Evolutionary conservation across 2,113 vertebrate species (phyloP).

Genomic region (Daboia siamensis): DNA sequence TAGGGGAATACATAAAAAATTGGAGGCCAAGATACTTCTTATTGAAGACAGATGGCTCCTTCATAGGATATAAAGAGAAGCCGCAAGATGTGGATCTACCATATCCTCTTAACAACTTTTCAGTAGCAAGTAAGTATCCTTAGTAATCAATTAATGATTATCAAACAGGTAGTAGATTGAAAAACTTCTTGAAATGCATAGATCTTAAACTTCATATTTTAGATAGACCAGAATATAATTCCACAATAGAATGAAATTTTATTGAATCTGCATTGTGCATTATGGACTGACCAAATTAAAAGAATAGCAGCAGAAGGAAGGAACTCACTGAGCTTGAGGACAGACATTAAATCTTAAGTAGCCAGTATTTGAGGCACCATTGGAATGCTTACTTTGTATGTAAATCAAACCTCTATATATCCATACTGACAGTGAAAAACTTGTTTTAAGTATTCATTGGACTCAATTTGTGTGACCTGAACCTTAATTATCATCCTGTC

Average conservation of each 20-base stretch:
- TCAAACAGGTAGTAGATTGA: not conserved
- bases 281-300: not conserved
- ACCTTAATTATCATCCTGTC: not conserved
- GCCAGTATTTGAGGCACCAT: not conserved
- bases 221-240: not conserved
- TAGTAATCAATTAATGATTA: conserved; percentile 38
- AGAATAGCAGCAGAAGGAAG: not conserved
- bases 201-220: not conserved
- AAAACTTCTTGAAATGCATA: not conserved
- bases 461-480: not conserved
- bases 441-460: not conserved
- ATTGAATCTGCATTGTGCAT: not conserved
- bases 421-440: not conserved
- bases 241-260: not conserved
- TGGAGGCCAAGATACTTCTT: conserved; percentile 98
- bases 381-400: not conserved
- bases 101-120: conserved; percentile 98
- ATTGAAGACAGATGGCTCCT: conserved; percentile 97
- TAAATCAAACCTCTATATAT: not conserved
- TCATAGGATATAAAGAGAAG: conserved; percentile 99
- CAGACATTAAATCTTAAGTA: not conserved
- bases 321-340: not conserved
- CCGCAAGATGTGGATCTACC: conserved; percentile 96
- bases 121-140: conserved; percentile 90
- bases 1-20: conserved; percentile 99